Evolutionary conservation across 2,113 vertebrate species (phyloP).

Genomic region (Ceyx cyanopectus): DNA sequence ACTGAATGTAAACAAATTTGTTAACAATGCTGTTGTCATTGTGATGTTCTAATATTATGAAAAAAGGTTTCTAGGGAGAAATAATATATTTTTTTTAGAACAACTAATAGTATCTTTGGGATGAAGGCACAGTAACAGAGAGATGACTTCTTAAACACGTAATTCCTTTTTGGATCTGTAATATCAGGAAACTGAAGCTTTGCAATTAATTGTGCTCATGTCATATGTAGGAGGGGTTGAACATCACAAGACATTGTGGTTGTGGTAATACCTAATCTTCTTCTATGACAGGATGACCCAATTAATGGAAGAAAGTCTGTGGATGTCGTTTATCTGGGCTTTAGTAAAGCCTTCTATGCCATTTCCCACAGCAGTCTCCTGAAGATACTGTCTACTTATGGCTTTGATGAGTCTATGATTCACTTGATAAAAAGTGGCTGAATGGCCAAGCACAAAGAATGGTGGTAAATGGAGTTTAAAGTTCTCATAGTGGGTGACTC

Average conservation of each 20-base stretch:
- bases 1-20: background rate
- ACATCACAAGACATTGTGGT: background rate
- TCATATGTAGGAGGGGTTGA: background rate
- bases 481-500: too few relatives aligned
- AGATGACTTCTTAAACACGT: background rate
- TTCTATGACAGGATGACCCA: background rate
- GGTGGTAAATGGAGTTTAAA: background rate
- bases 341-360: background rate
- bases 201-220: background rate
- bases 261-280: background rate
- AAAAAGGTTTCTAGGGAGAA: background rate
- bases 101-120: background rate
- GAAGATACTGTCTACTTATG: background rate
- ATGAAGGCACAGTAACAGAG: background rate
- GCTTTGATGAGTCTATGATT: too few relatives aligned
- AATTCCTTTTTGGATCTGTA: background rate
- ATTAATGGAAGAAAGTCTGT: background rate
- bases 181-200: background rate
- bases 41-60: background rate
- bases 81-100: background rate
- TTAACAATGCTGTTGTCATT: background rate
- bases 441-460: accelerated
- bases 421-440: background rate
- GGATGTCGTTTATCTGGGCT: background rate
- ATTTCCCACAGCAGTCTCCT: background rate